Conservation (phyloP, 2,113 vertebrate species). For the Buteo buteo region DNA sequence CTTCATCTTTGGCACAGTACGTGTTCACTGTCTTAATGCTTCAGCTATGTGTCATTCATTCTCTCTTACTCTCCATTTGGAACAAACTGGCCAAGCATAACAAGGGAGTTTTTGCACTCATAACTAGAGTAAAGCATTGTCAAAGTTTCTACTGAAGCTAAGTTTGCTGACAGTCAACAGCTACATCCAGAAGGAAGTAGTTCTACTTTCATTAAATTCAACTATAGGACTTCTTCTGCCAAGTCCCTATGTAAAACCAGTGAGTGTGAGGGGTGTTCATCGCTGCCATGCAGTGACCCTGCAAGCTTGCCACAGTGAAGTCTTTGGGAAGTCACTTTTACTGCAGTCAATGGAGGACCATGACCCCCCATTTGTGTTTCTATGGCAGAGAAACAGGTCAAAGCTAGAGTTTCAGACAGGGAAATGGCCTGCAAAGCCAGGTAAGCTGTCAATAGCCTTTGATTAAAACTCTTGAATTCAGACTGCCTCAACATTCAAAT, state of each 20-base stretch:
- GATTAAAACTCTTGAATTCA: background rate
- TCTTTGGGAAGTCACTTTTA: background rate
- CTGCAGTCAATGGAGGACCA: background rate
- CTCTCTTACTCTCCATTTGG: background rate
- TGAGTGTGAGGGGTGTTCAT: background rate
- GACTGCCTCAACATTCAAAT: background rate
- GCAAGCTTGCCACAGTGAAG: background rate
- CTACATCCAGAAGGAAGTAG: background rate
- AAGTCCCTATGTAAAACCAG: background rate
- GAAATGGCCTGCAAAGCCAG: background rate
- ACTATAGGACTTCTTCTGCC: background rate
- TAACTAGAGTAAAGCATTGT: background rate
- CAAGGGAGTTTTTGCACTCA: background rate
- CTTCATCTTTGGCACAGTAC: background rate
- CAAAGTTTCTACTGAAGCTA: background rate
- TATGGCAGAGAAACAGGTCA: background rate
- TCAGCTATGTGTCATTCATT: background rate
- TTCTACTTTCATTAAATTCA: background rate
- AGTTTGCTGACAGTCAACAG: background rate
- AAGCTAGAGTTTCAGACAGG: background rate
- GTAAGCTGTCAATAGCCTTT: background rate
- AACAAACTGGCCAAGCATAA: background rate
- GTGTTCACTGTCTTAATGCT: background rate
- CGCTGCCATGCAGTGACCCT: background rate
- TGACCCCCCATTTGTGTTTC: background rate